These are phyloP conservation scores for Alosa sapidissima DNA, from an alignment of 2,797 vertebrate genomes.

Conservation along the genomic window DNA sequence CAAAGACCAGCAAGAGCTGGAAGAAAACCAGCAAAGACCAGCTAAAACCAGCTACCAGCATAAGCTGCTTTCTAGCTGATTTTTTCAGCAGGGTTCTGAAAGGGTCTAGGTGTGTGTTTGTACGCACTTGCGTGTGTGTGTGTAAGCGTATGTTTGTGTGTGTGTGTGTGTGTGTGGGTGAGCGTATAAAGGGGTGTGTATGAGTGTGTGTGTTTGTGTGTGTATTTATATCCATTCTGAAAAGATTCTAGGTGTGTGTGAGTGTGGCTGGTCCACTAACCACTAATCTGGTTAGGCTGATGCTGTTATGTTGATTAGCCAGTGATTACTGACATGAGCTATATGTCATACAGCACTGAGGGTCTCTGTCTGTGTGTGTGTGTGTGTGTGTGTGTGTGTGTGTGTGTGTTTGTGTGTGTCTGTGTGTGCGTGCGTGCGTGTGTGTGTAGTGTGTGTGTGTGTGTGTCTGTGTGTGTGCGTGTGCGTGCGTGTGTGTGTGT, in stretches of 20 bases:
- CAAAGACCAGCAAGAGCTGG: too few species aligned
- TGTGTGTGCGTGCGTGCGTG: not conserved
- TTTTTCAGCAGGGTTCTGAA: too few species aligned
- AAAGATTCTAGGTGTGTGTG: too few species aligned
- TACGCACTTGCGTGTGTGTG: slow-evolving; percentile 29
- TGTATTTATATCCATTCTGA: not conserved
- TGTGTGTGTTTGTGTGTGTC: not conserved
- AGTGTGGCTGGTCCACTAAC: too few species aligned
- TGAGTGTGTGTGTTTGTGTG: not conserved
- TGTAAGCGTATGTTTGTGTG: not conserved
- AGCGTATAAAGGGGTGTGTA: not conserved
- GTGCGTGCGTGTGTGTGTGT: not conserved
- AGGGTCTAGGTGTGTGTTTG: not conserved
- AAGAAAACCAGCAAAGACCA: too few species aligned
- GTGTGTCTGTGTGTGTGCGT: too few species aligned
- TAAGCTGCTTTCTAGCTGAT: too few species aligned
- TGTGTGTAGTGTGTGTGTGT: not conserved
- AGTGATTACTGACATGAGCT: too few species aligned
- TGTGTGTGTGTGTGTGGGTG: not conserved
- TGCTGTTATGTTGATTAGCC: too few species aligned
- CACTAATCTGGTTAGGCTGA: too few species aligned
- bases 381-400: not conserved
- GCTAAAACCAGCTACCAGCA: too few species aligned
- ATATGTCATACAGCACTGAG: not conserved
- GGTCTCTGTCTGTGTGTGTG: not conserved